Percentiles rank a stretch among this genome's conserved stretches.
phyloP scores from a whole-genome alignment of 2,797 vertebrate genomes.

The Pipistrellus pipistrellus region DNA sequence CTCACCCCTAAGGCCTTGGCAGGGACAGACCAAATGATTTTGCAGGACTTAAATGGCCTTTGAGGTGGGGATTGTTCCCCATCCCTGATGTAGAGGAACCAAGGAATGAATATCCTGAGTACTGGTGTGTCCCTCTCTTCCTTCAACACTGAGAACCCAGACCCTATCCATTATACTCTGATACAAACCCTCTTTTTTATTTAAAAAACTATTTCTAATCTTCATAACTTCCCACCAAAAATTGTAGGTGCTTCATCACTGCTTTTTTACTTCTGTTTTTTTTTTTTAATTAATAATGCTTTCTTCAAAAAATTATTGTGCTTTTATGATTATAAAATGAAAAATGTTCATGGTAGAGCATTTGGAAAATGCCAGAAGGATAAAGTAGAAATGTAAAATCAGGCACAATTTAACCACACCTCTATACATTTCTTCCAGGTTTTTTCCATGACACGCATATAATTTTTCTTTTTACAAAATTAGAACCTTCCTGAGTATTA shows the following conservation, averaged over 20 bases:
- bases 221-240: conserved; percentile 27
- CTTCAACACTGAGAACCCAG: neutral
- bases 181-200: neutral
- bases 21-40: no score
- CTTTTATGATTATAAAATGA: conserved; percentile 50
- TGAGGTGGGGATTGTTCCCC: no score
- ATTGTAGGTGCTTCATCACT: neutral
- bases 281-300: neutral
- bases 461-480: conserved; percentile 42
- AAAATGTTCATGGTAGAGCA: conserved; percentile 17
- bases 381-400: conserved; percentile 20
- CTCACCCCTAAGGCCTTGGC: no score
- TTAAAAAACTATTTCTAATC: neutral
- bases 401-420: neutral
- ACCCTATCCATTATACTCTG: neutral
- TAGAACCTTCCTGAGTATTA: neutral
- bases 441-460: neutral
- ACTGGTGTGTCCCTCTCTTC: neutral
- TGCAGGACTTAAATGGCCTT: no score
- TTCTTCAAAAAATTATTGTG: conserved; percentile 32
- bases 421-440: neutral
- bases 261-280: neutral
- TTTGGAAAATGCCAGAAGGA: conserved; percentile 40
- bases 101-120: neutral
- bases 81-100: neutral